Evolutionary conservation across 2,888 invertebrate genomes (phyloP).

Genomic region (Argyresthia albistria): DNA sequence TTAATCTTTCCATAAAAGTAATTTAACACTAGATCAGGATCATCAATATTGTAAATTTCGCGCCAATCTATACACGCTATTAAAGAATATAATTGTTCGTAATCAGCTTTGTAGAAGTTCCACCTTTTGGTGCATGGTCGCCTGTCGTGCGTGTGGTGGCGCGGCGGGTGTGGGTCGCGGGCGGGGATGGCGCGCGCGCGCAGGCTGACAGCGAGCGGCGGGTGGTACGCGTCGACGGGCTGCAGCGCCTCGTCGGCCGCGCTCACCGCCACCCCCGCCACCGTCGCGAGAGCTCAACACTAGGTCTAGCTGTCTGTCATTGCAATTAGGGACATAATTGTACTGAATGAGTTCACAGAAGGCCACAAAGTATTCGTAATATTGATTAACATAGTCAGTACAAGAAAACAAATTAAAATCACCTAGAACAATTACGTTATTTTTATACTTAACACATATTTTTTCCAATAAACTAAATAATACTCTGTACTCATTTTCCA

Average conservation of each 20-base stretch:
- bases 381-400: conserved; percentile 4
- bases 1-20: conserved; percentile 10
- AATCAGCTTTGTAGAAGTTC: conserved; percentile 15
- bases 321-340: conserved; percentile 12
- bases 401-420: conserved; percentile 11
- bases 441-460: neutral
- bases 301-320: conserved; percentile 4
- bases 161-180: neutral
- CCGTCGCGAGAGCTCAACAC: conserved; percentile 1
- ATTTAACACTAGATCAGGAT: conserved; percentile 3
- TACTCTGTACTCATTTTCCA: conserved; percentile 4
- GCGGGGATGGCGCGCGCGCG: neutral
- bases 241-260: conserved; percentile 1
- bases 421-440: neutral
- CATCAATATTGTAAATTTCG: conserved; percentile 2
- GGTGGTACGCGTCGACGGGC: conserved; percentile 1
- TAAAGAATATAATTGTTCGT: conserved; percentile 5
- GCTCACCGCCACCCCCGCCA: neutral
- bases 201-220: conserved; percentile 1
- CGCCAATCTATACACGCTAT: conserved; percentile 10
- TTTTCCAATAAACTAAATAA: neutral
- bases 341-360: conserved; percentile 13
- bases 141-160: neutral
- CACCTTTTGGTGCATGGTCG: conserved; percentile 2
- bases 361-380: conserved; percentile 13